A percentile compares a stretch with the other conserved stretches of the same genome.
Conservation (phyloP, 2,113 vertebrate species). For the Equus przewalskii region DNA sequence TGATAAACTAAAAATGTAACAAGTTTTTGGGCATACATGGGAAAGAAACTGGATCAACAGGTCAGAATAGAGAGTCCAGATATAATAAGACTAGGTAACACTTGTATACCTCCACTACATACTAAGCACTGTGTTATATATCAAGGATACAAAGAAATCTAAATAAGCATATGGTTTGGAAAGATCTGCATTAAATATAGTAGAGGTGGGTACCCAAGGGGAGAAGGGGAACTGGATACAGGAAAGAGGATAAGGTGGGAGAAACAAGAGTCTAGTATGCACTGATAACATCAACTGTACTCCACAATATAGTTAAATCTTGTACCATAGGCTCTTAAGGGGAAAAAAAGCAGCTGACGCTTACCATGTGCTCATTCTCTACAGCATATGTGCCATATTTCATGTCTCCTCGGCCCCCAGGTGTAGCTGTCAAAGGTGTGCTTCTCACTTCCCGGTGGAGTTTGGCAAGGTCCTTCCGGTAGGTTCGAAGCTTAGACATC, state of each 20-base stretch:
- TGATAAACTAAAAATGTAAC: slow-evolving; percentile 43
- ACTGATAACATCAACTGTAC: neutral
- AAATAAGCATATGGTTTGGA: neutral
- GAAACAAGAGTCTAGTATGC: neutral
- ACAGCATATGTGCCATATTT: slow-evolving; percentile 89
- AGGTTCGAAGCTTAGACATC: slow-evolving; percentile 93
- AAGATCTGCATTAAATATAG: neutral
- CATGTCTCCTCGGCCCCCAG: slow-evolving; percentile 86
- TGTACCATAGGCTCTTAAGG: neutral
- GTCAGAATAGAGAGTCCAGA: slow-evolving; percentile 11
- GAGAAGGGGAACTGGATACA: neutral
- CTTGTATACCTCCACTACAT: neutral
- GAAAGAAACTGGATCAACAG: slow-evolving; percentile 2
- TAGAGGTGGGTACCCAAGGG: neutral
- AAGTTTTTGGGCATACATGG: neutral
- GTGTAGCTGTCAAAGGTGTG: slow-evolving; percentile 85
- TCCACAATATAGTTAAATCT: neutral
- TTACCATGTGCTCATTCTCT: slow-evolving; percentile 94
- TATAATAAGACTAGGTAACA: neutral
- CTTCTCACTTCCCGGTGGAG: slow-evolving; percentile 94
- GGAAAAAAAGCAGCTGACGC: slow-evolving; percentile 61
- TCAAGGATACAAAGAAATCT: slow-evolving; percentile 14
- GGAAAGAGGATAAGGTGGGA: neutral
- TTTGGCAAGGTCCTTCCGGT: slow-evolving; percentile 93
- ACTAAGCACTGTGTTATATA: neutral